Base-by-base conservation (phyloP, 2,797 vertebrate species). In the Thripadectes ignobilis region DNA sequence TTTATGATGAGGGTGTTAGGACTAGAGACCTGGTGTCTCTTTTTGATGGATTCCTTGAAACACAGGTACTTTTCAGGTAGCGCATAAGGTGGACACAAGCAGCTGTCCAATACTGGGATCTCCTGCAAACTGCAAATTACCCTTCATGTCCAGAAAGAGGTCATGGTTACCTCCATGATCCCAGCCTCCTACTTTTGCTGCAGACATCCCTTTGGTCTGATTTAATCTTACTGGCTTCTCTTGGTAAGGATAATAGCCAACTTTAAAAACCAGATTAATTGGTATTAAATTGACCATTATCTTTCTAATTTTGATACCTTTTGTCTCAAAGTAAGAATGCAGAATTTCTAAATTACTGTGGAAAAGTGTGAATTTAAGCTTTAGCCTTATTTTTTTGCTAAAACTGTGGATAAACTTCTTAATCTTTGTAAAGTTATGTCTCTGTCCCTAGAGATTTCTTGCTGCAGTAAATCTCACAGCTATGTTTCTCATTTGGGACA, bases 401-500 rank as follows among this genome's bases (percentile, higher is more conserved):
- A 69, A 73, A 49, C 39, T 55, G 51, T 65, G 58, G 54, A 61
- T 19, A 86, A 78, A 84, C 59, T 63, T 91, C 58, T 81, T 94
- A 96, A 79, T 90, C 73, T 93, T 90, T 82, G 32, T 67, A 27
- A 91, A 91, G 66, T 85, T 96, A 83, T 95, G 81, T 94, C 62
- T 89, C 63, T 81, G 32, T 83, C 87, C 34, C 32, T 30, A 14
- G 62, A 36, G 95, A 63, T 80, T 89, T 77, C 61, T 62, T 86
- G 61, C 82, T 90, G 84, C 79, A 86, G 63, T 96, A 95, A 95
- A 96, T 96, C 92, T 95, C 46, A 22, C 21, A 71, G 76, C 73
- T 92, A 69, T 92, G 90, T 77, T 93, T 96, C 92, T 94, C 86
- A 87, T 93, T 75, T 91, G 72, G 71, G 58, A n/a, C 67, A 85